Percentiles rank a stretch among this genome's conserved stretches.
These are phyloP conservation scores for Limosa lapponica DNA, from an alignment of 2,797 vertebrate species.

Conservation along the genomic window DNA sequence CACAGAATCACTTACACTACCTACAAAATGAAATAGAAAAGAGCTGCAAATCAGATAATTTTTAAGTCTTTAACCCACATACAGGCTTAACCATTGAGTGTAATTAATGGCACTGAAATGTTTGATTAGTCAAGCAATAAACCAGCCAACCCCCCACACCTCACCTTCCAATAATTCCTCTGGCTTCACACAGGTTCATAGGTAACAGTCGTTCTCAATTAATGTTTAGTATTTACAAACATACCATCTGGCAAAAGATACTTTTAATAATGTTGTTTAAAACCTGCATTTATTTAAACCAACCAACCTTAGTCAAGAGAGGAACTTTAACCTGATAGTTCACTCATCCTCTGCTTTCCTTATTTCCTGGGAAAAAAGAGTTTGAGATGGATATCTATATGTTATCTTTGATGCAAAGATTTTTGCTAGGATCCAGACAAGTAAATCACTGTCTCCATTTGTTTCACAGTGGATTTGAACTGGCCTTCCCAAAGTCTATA, in stretches of 20 bases:
- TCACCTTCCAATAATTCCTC: not conserved
- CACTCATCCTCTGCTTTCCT: not conserved
- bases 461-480: not conserved
- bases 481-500: not conserved
- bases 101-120: constrained; percentile 57
- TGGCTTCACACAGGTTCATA: not conserved
- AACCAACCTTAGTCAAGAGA: not conserved
- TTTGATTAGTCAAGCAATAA: constrained; percentile 54
- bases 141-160: not conserved
- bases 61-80: constrained; percentile 17
- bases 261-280: not conserved
- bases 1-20: constrained; percentile 58
- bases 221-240: not conserved
- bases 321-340: not conserved
- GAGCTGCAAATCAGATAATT: constrained; percentile 51
- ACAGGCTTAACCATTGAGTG: not conserved
- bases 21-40: constrained; percentile 44
- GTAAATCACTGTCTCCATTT: not conserved
- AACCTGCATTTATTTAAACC: not conserved
- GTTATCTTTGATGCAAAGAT: not conserved
- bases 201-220: not conserved
- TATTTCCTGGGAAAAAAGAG: not conserved
- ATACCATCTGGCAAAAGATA: not conserved
- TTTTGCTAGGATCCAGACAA: not conserved
- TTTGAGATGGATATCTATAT: not conserved